Percentiles rank a stretch among this genome's conserved stretches.
These are phyloP conservation scores for Moxostoma hubbsi DNA, from an alignment of 2,797 vertebrate genomes.

Conservation along the genomic window DNA sequence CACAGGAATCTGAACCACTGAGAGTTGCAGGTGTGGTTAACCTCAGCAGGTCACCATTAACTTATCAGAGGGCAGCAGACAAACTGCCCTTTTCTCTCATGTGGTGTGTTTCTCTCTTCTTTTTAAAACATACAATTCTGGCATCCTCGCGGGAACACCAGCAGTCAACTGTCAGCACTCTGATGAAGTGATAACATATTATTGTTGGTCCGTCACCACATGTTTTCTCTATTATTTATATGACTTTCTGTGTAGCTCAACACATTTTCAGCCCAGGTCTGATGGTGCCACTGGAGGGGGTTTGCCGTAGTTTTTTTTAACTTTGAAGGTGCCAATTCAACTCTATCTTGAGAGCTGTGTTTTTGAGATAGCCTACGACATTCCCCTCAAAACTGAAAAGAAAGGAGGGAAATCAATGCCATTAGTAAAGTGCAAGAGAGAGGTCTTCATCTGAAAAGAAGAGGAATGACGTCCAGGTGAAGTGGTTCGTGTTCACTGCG, in stretches of 20 bases:
- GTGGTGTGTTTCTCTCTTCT: conserved; percentile 8
- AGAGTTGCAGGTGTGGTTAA: conserved; percentile 73
- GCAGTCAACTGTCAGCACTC: conserved; percentile 21
- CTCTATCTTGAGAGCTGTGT: neutral
- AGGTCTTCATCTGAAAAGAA: conserved; percentile 43
- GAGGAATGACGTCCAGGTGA: conserved; percentile 32
- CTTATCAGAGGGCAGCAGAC: conserved; percentile 24
- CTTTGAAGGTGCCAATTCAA: too few relatives aligned
- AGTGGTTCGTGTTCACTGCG: conserved; percentile 11
- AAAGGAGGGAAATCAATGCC: conserved; percentile 21
- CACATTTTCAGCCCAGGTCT: too few relatives aligned
- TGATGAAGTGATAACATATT: conserved; percentile 26
- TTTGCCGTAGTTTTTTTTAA: too few relatives aligned
- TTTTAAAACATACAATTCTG: conserved; percentile 19
- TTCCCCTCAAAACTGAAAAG: neutral
- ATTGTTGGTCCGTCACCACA: neutral
- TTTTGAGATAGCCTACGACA: neutral
- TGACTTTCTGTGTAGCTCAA: too few relatives aligned
- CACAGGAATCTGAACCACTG: conserved; percentile 36
- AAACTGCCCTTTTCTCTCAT: conserved; percentile 32
- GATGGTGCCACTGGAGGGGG: too few relatives aligned
- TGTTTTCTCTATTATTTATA: too few relatives aligned
- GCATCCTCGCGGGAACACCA: conserved; percentile 4
- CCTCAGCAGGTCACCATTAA: conserved; percentile 68
- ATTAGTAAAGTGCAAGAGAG: neutral